Conservation (phyloP, 2,113 vertebrate genomes). For the Pelmatolapia mariae region DNA sequence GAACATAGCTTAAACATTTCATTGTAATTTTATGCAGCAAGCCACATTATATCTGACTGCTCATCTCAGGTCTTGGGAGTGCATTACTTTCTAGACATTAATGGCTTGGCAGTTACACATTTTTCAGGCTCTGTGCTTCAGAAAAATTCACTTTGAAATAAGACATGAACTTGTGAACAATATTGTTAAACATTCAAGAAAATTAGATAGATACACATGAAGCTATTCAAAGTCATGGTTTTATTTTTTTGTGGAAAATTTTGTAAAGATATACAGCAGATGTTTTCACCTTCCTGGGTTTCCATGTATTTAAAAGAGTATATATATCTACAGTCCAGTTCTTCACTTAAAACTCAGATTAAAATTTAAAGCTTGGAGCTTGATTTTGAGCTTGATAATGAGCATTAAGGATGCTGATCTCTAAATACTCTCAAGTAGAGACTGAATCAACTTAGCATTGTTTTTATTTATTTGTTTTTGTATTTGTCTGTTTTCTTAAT, state of each 20-base stretch:
- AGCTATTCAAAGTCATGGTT: neutral
- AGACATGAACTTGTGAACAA: neutral
- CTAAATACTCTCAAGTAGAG: neutral
- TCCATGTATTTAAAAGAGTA: neutral
- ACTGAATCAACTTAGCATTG: neutral
- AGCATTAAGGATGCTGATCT: neutral
- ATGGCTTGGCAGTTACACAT: neutral
- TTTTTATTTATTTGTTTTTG: neutral
- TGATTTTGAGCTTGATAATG: neutral
- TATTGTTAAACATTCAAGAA: neutral
- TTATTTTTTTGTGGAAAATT: neutral
- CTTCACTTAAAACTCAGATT: neutral
- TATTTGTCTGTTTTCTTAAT: neutral
- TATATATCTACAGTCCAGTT: neutral
- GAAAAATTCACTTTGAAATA: neutral
- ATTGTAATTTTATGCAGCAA: neutral
- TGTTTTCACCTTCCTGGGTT: neutral
- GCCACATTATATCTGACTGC: neutral
- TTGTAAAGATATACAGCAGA: neutral
- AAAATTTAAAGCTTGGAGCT: neutral
- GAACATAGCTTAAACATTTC: neutral
- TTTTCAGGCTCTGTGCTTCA: neutral
- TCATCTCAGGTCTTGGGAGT: neutral
- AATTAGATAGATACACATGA: neutral
- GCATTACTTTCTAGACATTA: neutral